Evolutionary conservation across 2,797 vertebrate genomes (phyloP).

Genomic region (Sebastes diaconus): DNA sequence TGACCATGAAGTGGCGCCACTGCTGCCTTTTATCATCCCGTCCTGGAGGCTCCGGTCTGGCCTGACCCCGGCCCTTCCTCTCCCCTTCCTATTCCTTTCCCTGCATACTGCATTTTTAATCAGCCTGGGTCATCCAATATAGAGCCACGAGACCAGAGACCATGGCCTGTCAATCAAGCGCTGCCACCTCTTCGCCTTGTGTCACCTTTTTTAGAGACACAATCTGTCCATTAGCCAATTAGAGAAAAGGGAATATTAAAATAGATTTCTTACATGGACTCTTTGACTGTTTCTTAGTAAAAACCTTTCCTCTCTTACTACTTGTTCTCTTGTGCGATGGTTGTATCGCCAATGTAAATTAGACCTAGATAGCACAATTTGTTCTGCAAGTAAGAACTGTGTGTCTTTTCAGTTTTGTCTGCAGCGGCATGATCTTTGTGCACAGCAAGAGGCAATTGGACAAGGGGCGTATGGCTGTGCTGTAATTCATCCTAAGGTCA

Average conservation of each 20-base stretch:
- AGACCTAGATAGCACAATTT: constrained; percentile 64
- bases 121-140: constrained; percentile 77
- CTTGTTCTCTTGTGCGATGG: not conserved
- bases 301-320: not conserved
- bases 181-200: constrained; percentile 32
- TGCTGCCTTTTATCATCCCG: constrained; percentile 77
- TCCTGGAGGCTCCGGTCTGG: constrained; percentile 78
- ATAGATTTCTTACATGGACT: not conserved
- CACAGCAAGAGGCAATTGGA: constrained; percentile 48
- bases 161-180: constrained; percentile 76
- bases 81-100: constrained; percentile 68
- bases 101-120: constrained; percentile 84
- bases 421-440: constrained; percentile 36
- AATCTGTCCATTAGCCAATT: constrained; percentile 13
- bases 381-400: constrained; percentile 49
- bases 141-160: constrained; percentile 70
- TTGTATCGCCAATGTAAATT: constrained; percentile 57
- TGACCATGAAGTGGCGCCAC: constrained; percentile 79
- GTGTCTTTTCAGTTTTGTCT: constrained; percentile 43
- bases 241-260: not conserved
- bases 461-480: constrained; percentile 45
- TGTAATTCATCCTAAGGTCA: constrained; percentile 71
- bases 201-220: constrained; percentile 22
- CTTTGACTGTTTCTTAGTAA: not conserved
- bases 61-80: constrained; percentile 74